Evolutionary conservation across 2,113 vertebrate species (phyloP).

Genomic region (Phylloscopus trochilus): DNA sequence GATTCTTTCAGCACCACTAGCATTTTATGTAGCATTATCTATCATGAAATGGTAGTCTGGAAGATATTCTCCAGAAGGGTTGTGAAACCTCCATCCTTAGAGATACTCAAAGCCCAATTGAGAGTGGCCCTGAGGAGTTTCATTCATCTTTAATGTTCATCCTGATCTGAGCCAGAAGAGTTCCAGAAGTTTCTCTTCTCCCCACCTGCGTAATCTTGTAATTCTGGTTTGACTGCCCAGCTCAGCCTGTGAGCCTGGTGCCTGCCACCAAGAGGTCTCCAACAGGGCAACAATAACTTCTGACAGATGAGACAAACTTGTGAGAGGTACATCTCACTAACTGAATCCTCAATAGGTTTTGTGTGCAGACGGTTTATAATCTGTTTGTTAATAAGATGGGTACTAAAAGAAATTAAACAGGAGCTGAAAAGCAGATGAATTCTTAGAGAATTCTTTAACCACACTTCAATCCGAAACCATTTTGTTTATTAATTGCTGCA

Average conservation of each 20-base stretch:
- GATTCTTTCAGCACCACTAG: not conserved
- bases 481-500: not conserved
- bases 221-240: not conserved
- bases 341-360: not conserved
- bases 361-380: not conserved
- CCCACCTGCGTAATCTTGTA: fast-evolving
- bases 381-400: not conserved
- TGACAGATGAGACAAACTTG: not conserved
- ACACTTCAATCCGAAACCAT: not conserved
- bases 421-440: not conserved
- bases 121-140: not conserved
- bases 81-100: not conserved
- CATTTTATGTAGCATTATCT: not conserved
- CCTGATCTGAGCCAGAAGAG: not conserved
- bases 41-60: not conserved
- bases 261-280: not conserved
- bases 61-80: not conserved
- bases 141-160: not conserved
- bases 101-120: not conserved
- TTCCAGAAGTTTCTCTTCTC: not conserved
- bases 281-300: not conserved
- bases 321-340: not conserved
- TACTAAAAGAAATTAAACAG: not conserved
- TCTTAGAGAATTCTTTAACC: not conserved
- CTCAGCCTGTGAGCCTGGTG: not conserved